Percentiles rank a stretch among this genome's conserved stretches.
Conservation (phyloP, 2,888 invertebrate genomes). For the Dicranocentrus wangi region DNA sequence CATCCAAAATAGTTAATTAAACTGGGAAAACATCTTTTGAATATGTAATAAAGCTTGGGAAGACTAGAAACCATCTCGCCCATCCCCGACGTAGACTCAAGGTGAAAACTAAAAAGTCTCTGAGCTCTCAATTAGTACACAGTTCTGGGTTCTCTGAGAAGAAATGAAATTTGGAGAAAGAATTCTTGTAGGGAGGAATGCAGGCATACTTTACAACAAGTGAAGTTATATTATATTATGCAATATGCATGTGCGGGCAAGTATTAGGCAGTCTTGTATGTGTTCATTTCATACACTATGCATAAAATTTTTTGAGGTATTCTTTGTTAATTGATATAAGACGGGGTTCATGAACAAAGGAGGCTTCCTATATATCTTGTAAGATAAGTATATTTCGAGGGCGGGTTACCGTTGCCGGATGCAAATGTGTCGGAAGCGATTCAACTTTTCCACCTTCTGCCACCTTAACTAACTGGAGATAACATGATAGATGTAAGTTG, state of each 20-base stretch:
- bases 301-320: background rate
- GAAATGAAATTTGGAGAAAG: conserved; percentile 22
- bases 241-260: too few relatives aligned
- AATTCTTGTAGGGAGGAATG: conserved; percentile 27
- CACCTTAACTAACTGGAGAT: background rate
- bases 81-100: background rate
- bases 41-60: conserved; percentile 54
- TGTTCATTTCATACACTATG: background rate
- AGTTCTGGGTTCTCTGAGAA: conserved; percentile 28
- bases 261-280: too few relatives aligned
- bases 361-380: too few relatives aligned
- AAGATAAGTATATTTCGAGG: too few relatives aligned
- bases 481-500: conserved; percentile 24
- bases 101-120: conserved; percentile 46
- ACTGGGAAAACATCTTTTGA: conserved; percentile 60
- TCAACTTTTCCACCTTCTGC: conserved; percentile 38
- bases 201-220: conserved; percentile 27
- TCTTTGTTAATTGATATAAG: conserved; percentile 45
- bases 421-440: conserved; percentile 32
- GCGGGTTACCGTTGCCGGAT: too few relatives aligned
- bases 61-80: background rate
- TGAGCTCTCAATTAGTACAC: conserved; percentile 49
- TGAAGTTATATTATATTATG: too few relatives aligned
- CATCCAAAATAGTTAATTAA: conserved; percentile 62
- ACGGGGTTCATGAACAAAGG: background rate